phyloP scores from a whole-genome alignment of 2,113 vertebrate species.

The Gyps fulvus region DNA sequence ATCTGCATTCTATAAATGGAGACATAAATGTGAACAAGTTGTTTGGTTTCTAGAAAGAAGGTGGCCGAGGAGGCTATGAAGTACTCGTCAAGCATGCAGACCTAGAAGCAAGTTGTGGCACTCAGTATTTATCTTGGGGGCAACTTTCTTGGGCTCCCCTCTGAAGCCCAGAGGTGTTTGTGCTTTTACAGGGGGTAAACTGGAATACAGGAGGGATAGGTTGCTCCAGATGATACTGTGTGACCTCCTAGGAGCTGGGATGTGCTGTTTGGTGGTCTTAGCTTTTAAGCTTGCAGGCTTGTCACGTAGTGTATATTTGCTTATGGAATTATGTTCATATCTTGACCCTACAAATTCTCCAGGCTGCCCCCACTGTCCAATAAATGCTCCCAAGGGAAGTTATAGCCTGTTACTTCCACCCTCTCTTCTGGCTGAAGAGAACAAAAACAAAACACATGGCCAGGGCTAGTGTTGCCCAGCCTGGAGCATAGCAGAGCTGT shows the following conservation, averaged over 20 bases:
- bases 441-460: neutral
- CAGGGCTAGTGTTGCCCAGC: neutral
- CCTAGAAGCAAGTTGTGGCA: neutral
- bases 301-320: rapidly evolving
- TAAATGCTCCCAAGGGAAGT: neutral
- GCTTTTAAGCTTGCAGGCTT: neutral
- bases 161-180: neutral
- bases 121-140: neutral
- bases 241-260: neutral
- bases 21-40: neutral
- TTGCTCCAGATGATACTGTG: neutral
- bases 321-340: neutral
- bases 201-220: neutral
- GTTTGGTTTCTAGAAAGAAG: neutral
- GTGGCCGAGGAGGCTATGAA: neutral
- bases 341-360: neutral
- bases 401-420: neutral
- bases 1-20: neutral
- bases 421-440: neutral
- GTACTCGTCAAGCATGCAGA: neutral
- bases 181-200: neutral
- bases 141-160: neutral
- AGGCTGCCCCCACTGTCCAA: neutral
- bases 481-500: neutral
- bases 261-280: neutral